A percentile compares a stretch with the other conserved stretches of the same genome.
phyloP scores from a whole-genome alignment of 2,113 vertebrate genomes.

The Pachypanchax playfairii region DNA sequence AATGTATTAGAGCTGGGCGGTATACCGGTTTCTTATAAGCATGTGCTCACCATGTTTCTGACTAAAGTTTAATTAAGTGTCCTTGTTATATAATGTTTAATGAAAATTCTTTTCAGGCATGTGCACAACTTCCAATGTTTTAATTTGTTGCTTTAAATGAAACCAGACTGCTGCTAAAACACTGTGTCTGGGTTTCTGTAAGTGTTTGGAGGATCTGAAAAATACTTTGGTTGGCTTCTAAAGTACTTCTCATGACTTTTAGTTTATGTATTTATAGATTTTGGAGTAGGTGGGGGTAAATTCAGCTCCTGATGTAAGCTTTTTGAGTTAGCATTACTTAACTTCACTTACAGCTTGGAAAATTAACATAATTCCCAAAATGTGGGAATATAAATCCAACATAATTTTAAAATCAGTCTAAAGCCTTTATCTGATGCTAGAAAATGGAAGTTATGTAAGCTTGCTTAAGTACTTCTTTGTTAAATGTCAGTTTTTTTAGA shows the following conservation, averaged over 20 bases:
- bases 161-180: too few species aligned
- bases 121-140: too few species aligned
- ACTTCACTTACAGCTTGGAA: neutral
- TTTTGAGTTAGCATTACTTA: neutral
- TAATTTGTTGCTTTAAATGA: too few species aligned
- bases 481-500: neutral
- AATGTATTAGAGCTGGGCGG: too few species aligned
- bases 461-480: neutral
- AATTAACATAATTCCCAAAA: neutral
- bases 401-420: neutral
- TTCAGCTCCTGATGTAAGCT: neutral
- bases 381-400: neutral
- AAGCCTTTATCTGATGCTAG: neutral
- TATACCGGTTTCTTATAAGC: too few species aligned
- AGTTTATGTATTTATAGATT: constrained; percentile 6
- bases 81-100: too few species aligned
- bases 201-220: too few species aligned
- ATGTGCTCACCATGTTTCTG: too few species aligned
- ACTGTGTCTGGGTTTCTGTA: too few species aligned
- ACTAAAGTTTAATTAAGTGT: too few species aligned
- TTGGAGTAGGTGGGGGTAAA: neutral
- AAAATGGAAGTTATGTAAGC: neutral
- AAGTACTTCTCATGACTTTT: too few species aligned
- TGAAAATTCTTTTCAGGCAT: too few species aligned
- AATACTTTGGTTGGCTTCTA: neutral